Evolutionary conservation across 2,113 vertebrate species (phyloP).

Genomic region (Acinonyx jubatus): DNA sequence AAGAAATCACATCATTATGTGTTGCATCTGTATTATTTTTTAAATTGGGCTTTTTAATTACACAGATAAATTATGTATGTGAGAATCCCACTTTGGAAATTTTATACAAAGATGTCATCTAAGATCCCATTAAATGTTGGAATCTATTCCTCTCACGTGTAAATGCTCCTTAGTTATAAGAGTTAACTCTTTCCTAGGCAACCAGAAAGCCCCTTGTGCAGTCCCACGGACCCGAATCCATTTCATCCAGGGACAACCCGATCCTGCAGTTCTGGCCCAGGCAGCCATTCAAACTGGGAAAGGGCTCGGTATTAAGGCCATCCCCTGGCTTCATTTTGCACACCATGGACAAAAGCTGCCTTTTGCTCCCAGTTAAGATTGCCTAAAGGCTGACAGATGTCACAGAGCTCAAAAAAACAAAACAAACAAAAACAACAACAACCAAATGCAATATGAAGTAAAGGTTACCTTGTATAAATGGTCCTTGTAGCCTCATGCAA

Average conservation of each 20-base stretch:
- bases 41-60: constrained; percentile 78
- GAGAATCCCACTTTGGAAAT: constrained; percentile 70
- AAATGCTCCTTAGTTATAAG: background rate
- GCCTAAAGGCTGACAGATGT: background rate
- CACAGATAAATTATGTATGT: constrained; percentile 75
- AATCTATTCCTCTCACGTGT: background rate
- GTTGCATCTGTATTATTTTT: constrained; percentile 80
- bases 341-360: background rate
- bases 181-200: constrained; percentile 43
- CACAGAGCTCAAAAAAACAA: background rate
- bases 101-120: constrained; percentile 44
- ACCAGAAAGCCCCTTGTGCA: background rate
- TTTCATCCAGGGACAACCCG: background rate
- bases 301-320: too few relatives aligned
- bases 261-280: background rate
- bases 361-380: background rate
- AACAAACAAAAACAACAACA: background rate
- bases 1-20: constrained; percentile 78
- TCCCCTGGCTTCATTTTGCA: background rate
- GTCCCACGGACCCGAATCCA: background rate
- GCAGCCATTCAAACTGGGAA: background rate
- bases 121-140: constrained; percentile 52
- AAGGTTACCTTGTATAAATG: background rate
- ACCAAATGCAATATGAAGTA: background rate
- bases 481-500: background rate